phyloP scores from a whole-genome alignment of 2,797 vertebrate species.

The Aotus griseimembra region DNA sequence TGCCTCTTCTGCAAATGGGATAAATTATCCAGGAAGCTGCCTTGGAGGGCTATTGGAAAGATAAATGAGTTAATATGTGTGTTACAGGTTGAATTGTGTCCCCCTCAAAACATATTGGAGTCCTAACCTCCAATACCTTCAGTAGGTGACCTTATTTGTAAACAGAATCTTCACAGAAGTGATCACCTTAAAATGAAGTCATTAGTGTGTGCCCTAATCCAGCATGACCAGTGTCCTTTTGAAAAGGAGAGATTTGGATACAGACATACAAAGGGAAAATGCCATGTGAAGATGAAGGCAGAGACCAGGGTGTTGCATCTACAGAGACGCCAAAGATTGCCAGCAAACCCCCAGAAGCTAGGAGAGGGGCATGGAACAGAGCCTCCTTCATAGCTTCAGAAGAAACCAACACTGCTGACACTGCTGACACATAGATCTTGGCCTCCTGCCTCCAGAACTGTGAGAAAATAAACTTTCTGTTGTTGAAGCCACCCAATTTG shows the following conservation, averaged over 20 bases:
- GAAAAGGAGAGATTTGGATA: background rate
- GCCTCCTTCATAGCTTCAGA: background rate
- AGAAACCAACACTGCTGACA: background rate
- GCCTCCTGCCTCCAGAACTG: too few species aligned
- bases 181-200: background rate
- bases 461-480: background rate
- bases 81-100: background rate
- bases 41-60: background rate
- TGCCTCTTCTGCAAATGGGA: background rate
- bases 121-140: background rate
- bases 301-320: background rate
- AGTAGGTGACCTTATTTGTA: background rate
- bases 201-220: background rate
- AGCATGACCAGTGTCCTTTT: background rate
- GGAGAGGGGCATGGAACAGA: background rate
- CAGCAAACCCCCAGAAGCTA: background rate
- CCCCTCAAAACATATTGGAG: background rate
- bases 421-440: background rate
- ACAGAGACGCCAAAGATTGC: background rate
- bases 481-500: background rate
- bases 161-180: background rate
- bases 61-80: background rate
- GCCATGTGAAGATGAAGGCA: background rate
- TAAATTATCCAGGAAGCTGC: background rate
- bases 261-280: background rate